Conservation (phyloP, 2,113 vertebrate genomes). For the Tragelaphus buxtoni region DNA sequence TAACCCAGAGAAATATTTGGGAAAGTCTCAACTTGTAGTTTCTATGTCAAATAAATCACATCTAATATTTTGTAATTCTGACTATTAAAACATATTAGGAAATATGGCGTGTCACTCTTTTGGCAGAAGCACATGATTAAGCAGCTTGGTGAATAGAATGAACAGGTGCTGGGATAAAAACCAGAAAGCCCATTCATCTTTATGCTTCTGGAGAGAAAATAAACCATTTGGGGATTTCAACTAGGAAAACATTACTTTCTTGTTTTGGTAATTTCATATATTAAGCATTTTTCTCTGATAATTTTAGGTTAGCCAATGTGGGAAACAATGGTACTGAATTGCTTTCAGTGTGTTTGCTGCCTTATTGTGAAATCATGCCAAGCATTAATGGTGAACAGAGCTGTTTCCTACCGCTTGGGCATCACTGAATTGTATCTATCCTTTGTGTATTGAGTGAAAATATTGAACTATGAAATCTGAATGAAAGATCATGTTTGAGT, state of each 20-base stretch:
- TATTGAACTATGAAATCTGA: neutral
- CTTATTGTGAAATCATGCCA: neutral
- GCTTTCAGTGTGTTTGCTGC: neutral
- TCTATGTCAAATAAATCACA: conserved; percentile 54
- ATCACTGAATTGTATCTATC: neutral
- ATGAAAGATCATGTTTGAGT: neutral
- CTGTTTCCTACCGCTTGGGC: neutral
- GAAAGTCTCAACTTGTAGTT: conserved; percentile 15
- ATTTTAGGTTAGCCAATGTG: conserved; percentile 5
- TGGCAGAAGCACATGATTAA: conserved; percentile 57
- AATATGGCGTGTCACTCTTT: conserved; percentile 39
- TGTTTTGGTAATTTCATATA: neutral
- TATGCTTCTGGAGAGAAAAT: conserved; percentile 46
- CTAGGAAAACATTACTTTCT: conserved; percentile 11
- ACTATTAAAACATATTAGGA: conserved; percentile 56
- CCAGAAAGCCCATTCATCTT: conserved; percentile 42
- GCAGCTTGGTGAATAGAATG: neutral
- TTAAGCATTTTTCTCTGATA: neutral
- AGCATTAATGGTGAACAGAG: neutral
- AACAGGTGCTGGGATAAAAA: conserved; percentile 67
- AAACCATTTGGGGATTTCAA: conserved; percentile 32
- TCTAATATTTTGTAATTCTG: conserved; percentile 45
- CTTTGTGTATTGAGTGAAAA: neutral
- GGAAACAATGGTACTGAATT: neutral
- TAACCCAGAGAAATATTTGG: neutral